Conservation (phyloP, 2,797 vertebrate genomes). For the Bucorvus abyssinicus region DNA sequence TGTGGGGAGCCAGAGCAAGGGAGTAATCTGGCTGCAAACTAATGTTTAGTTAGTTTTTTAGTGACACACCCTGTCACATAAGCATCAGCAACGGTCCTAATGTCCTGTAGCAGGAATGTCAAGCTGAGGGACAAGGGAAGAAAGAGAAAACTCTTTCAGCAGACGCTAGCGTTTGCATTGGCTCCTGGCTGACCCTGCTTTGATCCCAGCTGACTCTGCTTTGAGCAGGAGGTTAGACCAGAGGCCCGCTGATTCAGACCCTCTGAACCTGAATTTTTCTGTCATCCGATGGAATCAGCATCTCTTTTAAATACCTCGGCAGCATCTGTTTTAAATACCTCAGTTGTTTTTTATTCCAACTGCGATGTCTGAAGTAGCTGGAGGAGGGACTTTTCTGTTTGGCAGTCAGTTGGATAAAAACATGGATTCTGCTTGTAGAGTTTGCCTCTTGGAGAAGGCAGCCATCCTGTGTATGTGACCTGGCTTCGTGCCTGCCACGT, state of each 20-base stretch:
- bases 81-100: background rate
- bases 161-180: background rate
- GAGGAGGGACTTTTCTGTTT: background rate
- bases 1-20: background rate
- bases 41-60: background rate
- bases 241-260: background rate
- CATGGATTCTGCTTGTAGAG: background rate
- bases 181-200: background rate
- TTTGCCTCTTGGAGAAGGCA: background rate
- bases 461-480: background rate
- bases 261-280: background rate
- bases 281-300: background rate
- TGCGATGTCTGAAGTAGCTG: background rate
- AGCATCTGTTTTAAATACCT: background rate
- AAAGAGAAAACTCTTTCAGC: background rate
- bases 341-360: background rate
- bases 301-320: background rate
- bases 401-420: background rate
- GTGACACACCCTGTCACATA: background rate
- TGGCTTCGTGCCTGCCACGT: background rate
- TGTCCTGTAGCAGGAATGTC: background rate
- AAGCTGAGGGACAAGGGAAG: background rate
- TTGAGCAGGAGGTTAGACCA: background rate
- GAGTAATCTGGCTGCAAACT: background rate
- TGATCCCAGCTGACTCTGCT: background rate